Evolutionary conservation across 2,797 vertebrate genomes (phyloP).

Genomic region (Toxotes lorentzi): DNA sequence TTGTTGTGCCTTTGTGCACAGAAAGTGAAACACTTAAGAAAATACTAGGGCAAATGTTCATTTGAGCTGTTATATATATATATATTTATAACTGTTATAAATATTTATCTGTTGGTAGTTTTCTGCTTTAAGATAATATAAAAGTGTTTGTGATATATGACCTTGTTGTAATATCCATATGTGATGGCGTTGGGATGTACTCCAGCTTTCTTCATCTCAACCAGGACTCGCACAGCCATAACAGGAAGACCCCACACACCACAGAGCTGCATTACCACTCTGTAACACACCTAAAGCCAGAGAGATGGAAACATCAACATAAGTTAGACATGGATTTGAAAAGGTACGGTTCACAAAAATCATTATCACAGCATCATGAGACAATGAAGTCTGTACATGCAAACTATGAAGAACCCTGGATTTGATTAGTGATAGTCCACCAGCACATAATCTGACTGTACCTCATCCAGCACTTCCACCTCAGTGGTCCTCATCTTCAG

Average conservation of each 20-base stretch:
- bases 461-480: slow-evolving; percentile 97
- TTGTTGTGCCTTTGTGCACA: background rate
- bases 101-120: background rate
- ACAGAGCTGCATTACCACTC: slow-evolving; percentile 98
- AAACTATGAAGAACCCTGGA: background rate
- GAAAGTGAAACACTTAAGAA: background rate
- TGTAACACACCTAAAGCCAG: slow-evolving; percentile 92
- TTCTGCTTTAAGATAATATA: background rate
- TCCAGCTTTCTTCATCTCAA: slow-evolving; percentile 97
- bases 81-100: too few species aligned
- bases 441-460: slow-evolving; percentile 40
- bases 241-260: slow-evolving; percentile 95
- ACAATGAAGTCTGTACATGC: background rate
- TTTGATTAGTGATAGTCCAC: background rate
- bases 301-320: background rate
- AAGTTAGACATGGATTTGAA: background rate
- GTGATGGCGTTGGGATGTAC: slow-evolving; percentile 97
- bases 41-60: background rate
- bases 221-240: slow-evolving; percentile 94
- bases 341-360: background rate
- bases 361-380: background rate
- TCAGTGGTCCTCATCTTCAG: slow-evolving; percentile 94
- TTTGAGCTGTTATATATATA: background rate
- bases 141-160: slow-evolving; percentile 16
- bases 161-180: slow-evolving; percentile 93